These are phyloP conservation scores for Oncorhynchus keta DNA, from an alignment of 2,113 vertebrate species.

Conservation along the genomic window DNA sequence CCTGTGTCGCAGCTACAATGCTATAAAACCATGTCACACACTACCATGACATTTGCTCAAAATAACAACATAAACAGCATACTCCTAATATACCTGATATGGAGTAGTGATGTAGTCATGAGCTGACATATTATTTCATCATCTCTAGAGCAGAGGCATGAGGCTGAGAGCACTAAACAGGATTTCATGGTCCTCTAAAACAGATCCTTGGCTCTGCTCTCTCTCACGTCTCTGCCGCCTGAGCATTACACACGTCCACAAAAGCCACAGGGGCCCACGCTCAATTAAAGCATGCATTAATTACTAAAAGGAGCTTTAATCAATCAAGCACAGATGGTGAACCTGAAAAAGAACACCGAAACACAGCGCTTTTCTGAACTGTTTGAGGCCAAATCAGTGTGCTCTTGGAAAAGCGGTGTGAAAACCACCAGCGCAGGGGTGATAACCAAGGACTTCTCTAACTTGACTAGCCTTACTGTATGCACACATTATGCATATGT, in stretches of 20 bases:
- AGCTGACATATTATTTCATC: neutral
- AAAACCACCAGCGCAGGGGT: too few relatives aligned
- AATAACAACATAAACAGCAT: neutral
- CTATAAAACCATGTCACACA: neutral
- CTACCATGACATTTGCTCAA: too few relatives aligned
- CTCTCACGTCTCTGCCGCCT: constrained; percentile 23
- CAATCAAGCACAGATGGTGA: constrained; percentile 69
- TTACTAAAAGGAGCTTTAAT: constrained; percentile 72
- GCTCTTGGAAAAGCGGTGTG: too few relatives aligned
- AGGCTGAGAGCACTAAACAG: constrained; percentile 60
- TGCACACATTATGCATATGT: too few relatives aligned
- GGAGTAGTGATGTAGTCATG: too few relatives aligned
- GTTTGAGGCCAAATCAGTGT: too few relatives aligned
- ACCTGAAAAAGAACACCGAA: constrained; percentile 43
- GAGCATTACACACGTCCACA: constrained; percentile 41
- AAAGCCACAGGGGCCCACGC: constrained; percentile 54
- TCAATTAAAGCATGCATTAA: constrained; percentile 72
- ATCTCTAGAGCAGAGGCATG: constrained; percentile 44
- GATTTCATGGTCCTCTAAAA: constrained; percentile 56
- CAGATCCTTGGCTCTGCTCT: constrained; percentile 49
- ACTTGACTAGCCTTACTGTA: too few relatives aligned
- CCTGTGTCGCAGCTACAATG: too few relatives aligned
- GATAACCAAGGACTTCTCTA: too few relatives aligned
- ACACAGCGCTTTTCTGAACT: neutral
- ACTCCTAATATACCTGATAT: too few relatives aligned